Evolutionary conservation across 2,797 vertebrate genomes (phyloP), one percentile per base, ranked within the genome.

Genomic region (Gymnopithys bicolor): DNA sequence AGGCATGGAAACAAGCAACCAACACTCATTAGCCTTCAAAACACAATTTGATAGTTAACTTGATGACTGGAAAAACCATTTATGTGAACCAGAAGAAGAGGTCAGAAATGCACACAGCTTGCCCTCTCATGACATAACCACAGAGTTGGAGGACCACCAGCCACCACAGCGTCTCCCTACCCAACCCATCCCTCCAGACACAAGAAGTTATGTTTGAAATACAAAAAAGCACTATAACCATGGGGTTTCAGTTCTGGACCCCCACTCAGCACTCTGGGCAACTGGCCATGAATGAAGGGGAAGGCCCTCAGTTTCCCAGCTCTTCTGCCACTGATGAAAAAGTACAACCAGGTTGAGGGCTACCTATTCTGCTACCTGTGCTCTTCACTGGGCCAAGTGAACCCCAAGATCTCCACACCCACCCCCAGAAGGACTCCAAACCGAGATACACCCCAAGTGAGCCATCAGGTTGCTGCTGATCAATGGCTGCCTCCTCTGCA

Each of bases 401-500:
- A 63, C 9, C 13, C 49, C 32, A 90, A 41, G 10, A 60, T 9
- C 30, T 59, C n/a, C 4, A 3, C 9, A 32, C 4, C 13, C 56
- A 52, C 3, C 10, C 48, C 62, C 28, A 51, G 45, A 53, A 73
- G 32, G 58, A 41, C 8, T 17, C n/a, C 45, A 56, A 59, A 56
- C 28, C 14, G 1, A 2, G 4, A 64, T 3, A 45, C 13, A 73
- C 21, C 11, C 35, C 13, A 21, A 51, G 15, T 0, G 0, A 83
- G 39, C 24, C 76, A 70, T 17, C 0, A 0, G 27, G 51, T 30
- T 78, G 70, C 58, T 30, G 23, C 56, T 33, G 53, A 43, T n/a
- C 0, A 0, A 49, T 0, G 0, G 23, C 46, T 32, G 60, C 37
- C 43, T 22, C 35, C 27, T 33, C 33, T n/a, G 39, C 33, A 37